A percentile compares a stretch with the other conserved stretches of the same genome.
These are phyloP conservation scores for Tyto alba DNA, from an alignment of 2,113 vertebrate species.

Conservation along the genomic window DNA sequence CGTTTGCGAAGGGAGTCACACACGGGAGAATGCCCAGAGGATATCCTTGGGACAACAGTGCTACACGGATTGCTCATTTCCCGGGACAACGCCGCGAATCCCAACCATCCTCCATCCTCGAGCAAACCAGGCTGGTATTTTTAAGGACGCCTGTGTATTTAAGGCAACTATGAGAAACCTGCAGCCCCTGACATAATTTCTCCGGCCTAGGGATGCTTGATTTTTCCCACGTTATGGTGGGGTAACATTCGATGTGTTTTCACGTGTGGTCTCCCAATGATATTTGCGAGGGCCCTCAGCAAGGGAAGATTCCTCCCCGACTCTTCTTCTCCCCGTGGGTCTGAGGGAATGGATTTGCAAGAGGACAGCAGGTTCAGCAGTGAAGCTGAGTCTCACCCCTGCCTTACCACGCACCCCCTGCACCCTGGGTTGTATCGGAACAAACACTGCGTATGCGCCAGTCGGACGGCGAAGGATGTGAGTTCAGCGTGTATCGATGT, in stretches of 20 bases:
- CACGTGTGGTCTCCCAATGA: not conserved
- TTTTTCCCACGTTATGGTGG: not conserved
- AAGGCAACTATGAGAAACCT: not conserved
- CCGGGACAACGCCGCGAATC: not conserved
- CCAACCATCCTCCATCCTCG: not conserved
- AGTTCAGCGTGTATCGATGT: not conserved
- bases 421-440: not conserved
- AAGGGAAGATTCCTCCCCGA: not conserved
- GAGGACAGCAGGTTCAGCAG: not conserved
- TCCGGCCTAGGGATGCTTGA: not conserved
- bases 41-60: not conserved
- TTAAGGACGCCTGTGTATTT: not conserved
- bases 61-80: not conserved
- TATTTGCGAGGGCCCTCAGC: not conserved
- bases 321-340: not conserved
- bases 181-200: not conserved
- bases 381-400: not conserved
- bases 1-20: not conserved
- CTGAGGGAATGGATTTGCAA: not conserved
- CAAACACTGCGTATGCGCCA: not conserved
- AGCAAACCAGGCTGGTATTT: not conserved
- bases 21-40: not conserved
- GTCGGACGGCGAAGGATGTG: not conserved
- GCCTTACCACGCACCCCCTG: not conserved
- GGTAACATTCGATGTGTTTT: not conserved